Evolutionary conservation across 2,797 vertebrate species (phyloP).

Genomic region (Alfaro cultratus): DNA sequence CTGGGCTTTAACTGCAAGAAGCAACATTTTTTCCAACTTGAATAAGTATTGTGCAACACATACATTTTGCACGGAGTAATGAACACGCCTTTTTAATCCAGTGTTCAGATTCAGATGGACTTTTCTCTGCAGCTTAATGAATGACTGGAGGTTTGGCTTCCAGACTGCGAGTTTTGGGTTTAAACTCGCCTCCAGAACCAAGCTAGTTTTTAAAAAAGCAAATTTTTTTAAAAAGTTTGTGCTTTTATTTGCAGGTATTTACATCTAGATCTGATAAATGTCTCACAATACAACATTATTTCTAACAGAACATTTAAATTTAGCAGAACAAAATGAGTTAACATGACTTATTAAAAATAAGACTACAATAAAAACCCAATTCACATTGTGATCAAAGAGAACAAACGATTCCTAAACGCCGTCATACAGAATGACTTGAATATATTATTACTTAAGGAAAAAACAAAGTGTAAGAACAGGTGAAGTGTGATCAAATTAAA

Average conservation of each 20-base stretch:
- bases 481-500: background rate
- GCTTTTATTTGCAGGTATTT: background rate
- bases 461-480: background rate
- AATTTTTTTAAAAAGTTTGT: too few relatives aligned
- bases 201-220: background rate
- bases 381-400: background rate
- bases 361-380: background rate
- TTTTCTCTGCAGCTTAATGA: background rate
- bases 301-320: background rate
- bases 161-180: background rate
- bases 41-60: background rate
- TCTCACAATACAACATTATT: background rate
- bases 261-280: too few relatives aligned
- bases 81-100: background rate
- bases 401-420: background rate
- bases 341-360: background rate
- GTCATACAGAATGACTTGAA: background rate
- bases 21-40: slow-evolving; percentile 14
- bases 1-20: slow-evolving; percentile 21
- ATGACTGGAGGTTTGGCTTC: background rate
- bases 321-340: background rate
- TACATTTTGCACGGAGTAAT: background rate
- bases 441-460: background rate
- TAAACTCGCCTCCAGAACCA: background rate
- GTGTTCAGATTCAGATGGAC: background rate